Percentiles rank a stretch among this genome's conserved stretches.
These are phyloP conservation scores for Antechinus flavipes DNA, from an alignment of 2,113 vertebrate genomes.

Conservation along the genomic window DNA sequence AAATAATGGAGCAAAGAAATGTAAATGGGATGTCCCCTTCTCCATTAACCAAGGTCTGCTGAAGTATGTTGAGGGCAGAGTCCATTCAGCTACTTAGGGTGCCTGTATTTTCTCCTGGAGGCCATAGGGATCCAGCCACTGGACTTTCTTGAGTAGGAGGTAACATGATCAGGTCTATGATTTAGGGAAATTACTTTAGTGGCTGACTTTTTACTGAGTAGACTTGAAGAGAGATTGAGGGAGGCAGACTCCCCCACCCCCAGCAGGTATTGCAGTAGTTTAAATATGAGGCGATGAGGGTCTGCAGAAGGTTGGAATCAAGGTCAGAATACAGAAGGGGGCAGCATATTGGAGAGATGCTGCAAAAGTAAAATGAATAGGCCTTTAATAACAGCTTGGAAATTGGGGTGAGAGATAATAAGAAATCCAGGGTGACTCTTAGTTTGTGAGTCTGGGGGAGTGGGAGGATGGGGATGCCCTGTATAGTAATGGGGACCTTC, in stretches of 20 bases:
- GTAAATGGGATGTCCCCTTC: not conserved
- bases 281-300: not conserved
- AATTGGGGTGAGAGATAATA: not conserved
- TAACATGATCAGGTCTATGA: too few species aligned
- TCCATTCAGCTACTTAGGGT: too few species aligned
- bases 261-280: too few species aligned
- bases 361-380: not conserved
- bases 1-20: not conserved
- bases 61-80: not conserved
- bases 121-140: too few species aligned
- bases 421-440: not conserved
- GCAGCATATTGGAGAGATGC: not conserved
- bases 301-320: not conserved
- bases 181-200: too few species aligned
- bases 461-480: not conserved
- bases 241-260: too few species aligned
- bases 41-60: too few species aligned
- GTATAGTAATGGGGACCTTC: not conserved
- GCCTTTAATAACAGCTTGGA: not conserved
- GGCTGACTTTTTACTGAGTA: too few species aligned
- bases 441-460: not conserved
- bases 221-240: not conserved
- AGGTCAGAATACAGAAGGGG: not conserved
- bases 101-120: too few species aligned
- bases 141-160: too few species aligned